A percentile compares a stretch with the other conserved stretches of the same genome.
phyloP scores from a whole-genome alignment of 2,797 vertebrate genomes.

The Poeciliopsis turneri region DNA sequence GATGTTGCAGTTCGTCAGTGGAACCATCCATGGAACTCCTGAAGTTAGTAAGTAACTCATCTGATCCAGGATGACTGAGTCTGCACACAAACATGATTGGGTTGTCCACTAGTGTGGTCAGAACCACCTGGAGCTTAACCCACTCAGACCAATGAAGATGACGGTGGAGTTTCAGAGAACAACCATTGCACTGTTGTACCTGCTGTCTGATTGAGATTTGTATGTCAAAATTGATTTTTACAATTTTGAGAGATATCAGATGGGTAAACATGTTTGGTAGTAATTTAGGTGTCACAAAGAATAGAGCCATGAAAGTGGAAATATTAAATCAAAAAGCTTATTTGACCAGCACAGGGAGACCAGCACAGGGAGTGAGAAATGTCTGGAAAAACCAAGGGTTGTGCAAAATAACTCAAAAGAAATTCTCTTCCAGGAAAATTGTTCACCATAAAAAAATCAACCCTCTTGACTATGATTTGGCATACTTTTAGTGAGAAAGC shows the following conservation, averaged over 20 bases:
- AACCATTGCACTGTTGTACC: constrained; percentile 6
- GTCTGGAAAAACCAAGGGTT: constrained; percentile 16
- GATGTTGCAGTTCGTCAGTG: no score
- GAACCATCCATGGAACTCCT: no score
- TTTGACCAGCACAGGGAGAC: constrained; percentile 28
- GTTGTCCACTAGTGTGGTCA: background rate
- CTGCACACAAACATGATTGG: background rate
- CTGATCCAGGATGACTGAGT: background rate
- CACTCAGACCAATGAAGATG: background rate
- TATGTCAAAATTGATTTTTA: constrained; percentile 49
- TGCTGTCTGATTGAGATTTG: constrained; percentile 37
- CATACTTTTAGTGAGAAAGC: constrained; percentile 37
- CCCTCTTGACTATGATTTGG: constrained; percentile 50
- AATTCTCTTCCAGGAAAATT: constrained; percentile 35
- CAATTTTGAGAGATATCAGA: constrained; percentile 40
- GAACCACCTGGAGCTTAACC: background rate
- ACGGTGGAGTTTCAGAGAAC: background rate
- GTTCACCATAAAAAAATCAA: constrained; percentile 46
- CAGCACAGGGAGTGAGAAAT: constrained; percentile 31
- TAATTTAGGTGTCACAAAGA: constrained; percentile 20
- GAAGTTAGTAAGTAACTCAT: background rate
- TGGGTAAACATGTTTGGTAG: constrained; percentile 42
- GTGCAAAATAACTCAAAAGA: constrained; percentile 10
- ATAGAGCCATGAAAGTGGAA: constrained; percentile 11
- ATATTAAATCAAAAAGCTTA: constrained; percentile 13